Percentiles rank a stretch among this genome's conserved stretches.
These are phyloP conservation scores for Baryphthengus martii DNA, from an alignment of 2,113 vertebrate genomes.

Conservation along the genomic window DNA sequence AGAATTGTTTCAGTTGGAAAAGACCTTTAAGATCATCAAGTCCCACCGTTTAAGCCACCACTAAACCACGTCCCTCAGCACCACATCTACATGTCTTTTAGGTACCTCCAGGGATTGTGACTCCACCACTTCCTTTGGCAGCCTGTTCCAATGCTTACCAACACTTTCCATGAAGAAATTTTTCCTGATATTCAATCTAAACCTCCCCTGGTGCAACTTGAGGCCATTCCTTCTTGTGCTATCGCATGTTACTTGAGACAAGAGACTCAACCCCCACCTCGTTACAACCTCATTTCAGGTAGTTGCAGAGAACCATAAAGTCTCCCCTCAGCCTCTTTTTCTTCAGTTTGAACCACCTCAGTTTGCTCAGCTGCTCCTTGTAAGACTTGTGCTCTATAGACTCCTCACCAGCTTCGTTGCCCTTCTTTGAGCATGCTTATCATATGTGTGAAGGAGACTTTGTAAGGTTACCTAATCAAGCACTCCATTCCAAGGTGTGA, in stretches of 20 bases:
- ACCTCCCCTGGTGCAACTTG: background rate
- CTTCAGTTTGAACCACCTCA: background rate
- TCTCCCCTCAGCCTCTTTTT: background rate
- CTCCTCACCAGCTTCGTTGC: background rate
- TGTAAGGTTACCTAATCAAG: background rate
- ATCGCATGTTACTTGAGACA: background rate
- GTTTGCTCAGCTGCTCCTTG: background rate
- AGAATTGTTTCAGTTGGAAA: background rate
- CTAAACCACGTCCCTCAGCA: background rate
- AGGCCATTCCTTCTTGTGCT: background rate
- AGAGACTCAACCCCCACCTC: background rate
- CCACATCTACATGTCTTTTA: background rate
- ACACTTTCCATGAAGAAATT: background rate
- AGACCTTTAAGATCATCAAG: background rate
- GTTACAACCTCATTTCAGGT: background rate
- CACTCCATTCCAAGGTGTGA: rapidly evolving
- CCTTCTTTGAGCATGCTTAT: background rate
- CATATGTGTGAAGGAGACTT: background rate
- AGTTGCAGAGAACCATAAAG: background rate
- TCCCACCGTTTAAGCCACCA: background rate
- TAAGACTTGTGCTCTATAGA: background rate
- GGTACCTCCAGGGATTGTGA: background rate
- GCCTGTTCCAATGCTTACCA: background rate
- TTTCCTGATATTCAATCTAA: background rate
- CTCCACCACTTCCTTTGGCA: background rate